Base-by-base conservation (phyloP, 2,113 vertebrate genomes). In the Forbesichthys agassizii region DNA sequence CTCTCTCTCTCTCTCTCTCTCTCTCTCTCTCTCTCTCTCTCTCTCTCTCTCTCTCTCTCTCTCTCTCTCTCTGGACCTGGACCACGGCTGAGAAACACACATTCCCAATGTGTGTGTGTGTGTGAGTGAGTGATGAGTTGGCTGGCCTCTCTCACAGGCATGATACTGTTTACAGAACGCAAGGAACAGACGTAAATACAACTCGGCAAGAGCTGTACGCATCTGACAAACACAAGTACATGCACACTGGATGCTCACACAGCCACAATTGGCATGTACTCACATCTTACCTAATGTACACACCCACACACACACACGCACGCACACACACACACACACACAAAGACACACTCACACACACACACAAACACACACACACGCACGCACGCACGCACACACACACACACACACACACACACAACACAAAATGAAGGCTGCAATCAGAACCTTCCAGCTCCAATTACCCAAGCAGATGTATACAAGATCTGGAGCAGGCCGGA, bases 31-130 rank as follows among this genome's bases (percentile, higher is more conserved):
- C n/a, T 48, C 16, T 7, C 33, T n/a, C 54, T 27, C 54, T 68
- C 18, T 53, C 73, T 67, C 64, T 57, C 63, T 73, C 61, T 60
- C 61, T 49, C 64, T 71, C 66, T 71, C 71, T 66, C 58, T 75
- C 74, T 61, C 62, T 81, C 11, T 27, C 9, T 27, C 18, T 13
- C 16, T 16, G 12, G 12, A 14, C 52, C 73, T 63, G 33, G 68
- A 56, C 59, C 48, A 49, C 20, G 55, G 11, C 18, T 49, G 13
- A 59, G 54, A 69, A 80, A 81, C 63, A 80, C 78, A 68, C 77
- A 71, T 88, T 84, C 78, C 75, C 76, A 74, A 75, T 75, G 79
- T 70, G 86, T 84, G 74, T 77, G 69, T 84, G 86, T 71, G 51
- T 52, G 51, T 52, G 49, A 3, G 49, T 84, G 85, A 69, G 73